Evolutionary conservation across 2,113 vertebrate species (phyloP).

Genomic region (Tenebrosternarchus preto): DNA sequence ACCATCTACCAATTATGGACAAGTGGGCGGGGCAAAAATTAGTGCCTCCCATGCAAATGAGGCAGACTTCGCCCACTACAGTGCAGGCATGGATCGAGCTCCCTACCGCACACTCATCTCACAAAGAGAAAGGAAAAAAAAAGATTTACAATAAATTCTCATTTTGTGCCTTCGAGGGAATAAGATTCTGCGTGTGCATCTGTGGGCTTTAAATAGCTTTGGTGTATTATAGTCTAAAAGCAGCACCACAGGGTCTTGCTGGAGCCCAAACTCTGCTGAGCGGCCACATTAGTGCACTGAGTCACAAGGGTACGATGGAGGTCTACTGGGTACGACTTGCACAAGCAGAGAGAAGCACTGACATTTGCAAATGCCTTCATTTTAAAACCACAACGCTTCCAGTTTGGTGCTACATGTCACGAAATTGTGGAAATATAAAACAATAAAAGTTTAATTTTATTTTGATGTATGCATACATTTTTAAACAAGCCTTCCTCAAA

Average conservation of each 20-base stretch:
- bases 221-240: too few species aligned
- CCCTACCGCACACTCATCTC: background rate
- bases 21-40: conserved; percentile 35
- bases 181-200: too few species aligned
- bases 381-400: too few species aligned
- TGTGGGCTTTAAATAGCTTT: too few species aligned
- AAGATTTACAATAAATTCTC: background rate
- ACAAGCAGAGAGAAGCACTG: background rate
- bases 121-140: conserved; percentile 2
- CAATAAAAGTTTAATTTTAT: too few species aligned
- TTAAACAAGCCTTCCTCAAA: too few species aligned
- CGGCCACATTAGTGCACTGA: background rate
- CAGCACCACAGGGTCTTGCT: background rate
- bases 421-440: too few species aligned
- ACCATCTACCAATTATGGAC: conserved; percentile 40
- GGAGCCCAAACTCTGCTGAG: background rate
- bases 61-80: conserved; percentile 25
- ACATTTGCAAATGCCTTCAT: background rate
- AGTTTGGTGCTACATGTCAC: too few species aligned
- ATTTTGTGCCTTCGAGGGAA: too few species aligned
- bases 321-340: too few species aligned
- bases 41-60: conserved; percentile 38
- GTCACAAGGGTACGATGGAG: background rate
- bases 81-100: background rate
- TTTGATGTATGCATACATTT: too few species aligned